Evolutionary conservation across 2,113 vertebrate species (phyloP).

Genomic region (Phoxinus phoxinus): DNA sequence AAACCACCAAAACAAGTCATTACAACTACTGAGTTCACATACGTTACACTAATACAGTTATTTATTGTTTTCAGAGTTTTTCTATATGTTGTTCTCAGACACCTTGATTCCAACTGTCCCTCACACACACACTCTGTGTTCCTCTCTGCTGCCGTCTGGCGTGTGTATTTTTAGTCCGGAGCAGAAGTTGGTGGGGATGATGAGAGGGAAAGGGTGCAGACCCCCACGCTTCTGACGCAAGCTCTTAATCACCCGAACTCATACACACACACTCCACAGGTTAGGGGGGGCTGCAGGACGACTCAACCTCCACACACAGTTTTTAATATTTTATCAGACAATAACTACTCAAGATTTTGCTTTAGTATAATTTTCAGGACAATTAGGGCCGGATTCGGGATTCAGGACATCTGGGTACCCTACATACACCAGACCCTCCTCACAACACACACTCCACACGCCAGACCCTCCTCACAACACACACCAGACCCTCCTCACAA

Average conservation of each 20-base stretch:
- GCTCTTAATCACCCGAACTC: conserved; percentile 43
- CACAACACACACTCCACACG: too few species aligned
- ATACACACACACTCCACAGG: not conserved
- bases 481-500: too few species aligned
- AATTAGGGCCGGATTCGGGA: too few species aligned
- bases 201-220: conserved; percentile 34
- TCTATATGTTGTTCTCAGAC: not conserved
- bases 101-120: not conserved
- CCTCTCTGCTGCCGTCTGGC: conserved; percentile 42
- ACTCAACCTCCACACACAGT: too few species aligned
- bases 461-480: too few species aligned
- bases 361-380: too few species aligned
- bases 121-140: conserved; percentile 29
- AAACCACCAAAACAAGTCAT: not conserved
- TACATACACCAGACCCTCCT: too few species aligned
- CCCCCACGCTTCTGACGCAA: conserved; percentile 29
- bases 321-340: too few species aligned
- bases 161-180: conserved; percentile 46
- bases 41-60: not conserved
- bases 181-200: conserved; percentile 46
- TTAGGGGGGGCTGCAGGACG: too few species aligned
- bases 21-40: not conserved
- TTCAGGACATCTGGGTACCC: too few species aligned
- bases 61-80: not conserved
- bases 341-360: too few species aligned